Conservation (phyloP, 1,140 invertebrate genomes). For the Diorhabda sublineata region DNA sequence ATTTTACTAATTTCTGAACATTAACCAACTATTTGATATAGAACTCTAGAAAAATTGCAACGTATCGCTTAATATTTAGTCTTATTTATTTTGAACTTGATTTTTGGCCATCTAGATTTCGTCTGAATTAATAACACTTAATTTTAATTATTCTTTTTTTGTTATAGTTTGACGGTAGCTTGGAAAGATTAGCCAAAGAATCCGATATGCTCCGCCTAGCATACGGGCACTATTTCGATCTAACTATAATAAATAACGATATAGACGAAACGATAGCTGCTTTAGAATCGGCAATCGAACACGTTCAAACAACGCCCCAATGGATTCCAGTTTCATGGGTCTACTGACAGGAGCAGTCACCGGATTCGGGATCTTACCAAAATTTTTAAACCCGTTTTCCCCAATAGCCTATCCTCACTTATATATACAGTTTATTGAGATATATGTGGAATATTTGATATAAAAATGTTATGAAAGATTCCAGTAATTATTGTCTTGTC, state of each 20-base stretch:
- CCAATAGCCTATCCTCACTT: neutral
- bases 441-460: no score
- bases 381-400: constrained; percentile 35
- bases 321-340: constrained; percentile 95
- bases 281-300: constrained; percentile 85
- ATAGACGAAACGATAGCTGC: constrained; percentile 96
- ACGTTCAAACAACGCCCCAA: constrained; percentile 84
- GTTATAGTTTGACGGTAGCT: constrained; percentile 88
- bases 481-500: no score
- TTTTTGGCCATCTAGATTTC: no score
- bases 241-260: constrained; percentile 98
- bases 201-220: constrained; percentile 92
- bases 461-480: no score
- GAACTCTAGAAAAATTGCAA: no score
- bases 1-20: no score
- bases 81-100: no score
- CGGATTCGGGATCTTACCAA: constrained; percentile 41
- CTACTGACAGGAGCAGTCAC: constrained; percentile 70
- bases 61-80: no score
- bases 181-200: constrained; percentile 92
- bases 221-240: constrained; percentile 97
- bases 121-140: no score
- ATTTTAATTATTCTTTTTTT: constrained; percentile 18
- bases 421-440: neutral
- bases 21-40: no score